Evolutionary conservation across 2,113 vertebrate genomes (phyloP).

Genomic region (Corvus cornix): DNA sequence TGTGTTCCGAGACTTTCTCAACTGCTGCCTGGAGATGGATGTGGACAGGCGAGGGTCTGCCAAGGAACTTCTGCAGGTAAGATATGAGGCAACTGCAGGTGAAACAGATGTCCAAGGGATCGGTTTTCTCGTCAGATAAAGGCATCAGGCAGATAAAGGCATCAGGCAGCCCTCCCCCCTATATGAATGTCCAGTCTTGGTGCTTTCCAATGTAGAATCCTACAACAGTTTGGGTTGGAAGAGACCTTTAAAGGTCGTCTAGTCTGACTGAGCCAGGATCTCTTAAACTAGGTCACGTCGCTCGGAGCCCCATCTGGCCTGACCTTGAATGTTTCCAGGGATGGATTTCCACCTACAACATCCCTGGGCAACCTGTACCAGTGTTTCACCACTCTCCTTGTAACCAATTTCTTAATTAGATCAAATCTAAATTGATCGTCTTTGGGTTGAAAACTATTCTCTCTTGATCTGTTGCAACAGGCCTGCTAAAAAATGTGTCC

Average conservation of each 20-base stretch:
- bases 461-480: background rate
- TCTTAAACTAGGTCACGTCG: background rate
- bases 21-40: constrained; percentile 98
- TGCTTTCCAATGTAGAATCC: background rate
- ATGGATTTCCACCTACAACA: background rate
- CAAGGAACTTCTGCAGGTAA: constrained; percentile 96
- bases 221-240: background rate
- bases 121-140: background rate
- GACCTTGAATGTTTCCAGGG: background rate
- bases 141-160: background rate
- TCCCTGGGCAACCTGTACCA: background rate
- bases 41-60: constrained; percentile 96
- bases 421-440: background rate
- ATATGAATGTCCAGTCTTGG: background rate
- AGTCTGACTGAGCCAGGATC: background rate
- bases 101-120: too few species aligned
- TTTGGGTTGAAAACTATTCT: background rate
- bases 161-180: background rate
- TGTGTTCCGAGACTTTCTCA: constrained; percentile 96
- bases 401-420: background rate
- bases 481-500: background rate
- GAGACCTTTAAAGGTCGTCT: background rate
- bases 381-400: background rate
- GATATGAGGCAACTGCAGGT: background rate
- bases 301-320: background rate